Evolutionary conservation across 2,797 vertebrate genomes (phyloP), one percentile per base, ranked within the genome.

Genomic region (Phalanger gymnotis): DNA sequence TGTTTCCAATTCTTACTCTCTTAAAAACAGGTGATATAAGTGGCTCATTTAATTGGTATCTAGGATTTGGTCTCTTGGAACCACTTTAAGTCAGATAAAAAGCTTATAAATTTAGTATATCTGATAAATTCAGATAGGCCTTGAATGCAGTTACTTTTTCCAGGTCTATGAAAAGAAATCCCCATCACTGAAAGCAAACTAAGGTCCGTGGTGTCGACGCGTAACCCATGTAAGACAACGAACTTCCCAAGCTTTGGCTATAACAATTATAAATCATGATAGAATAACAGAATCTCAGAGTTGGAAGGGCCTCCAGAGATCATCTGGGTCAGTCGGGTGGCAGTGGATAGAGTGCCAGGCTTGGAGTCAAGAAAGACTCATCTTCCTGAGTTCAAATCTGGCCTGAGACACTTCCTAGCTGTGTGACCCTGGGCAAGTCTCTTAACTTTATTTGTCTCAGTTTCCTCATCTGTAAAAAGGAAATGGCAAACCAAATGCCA

Each of bases 1-100:
- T 54, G 52, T 95, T n/a, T 61, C 56, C 12, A 56, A 96, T 14
- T 92, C 58, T 34, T 96, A 53, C 96, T 96, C 97, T 31, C 54
- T 95, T 54, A 96, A 93, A 13, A 53, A 57, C 96, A 66, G 89
- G 54, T 95, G 22, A 96, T 95, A 91, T 0, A 1, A 1, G 54
- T 92, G 96, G 97, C 94, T 97, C 95, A 97, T 95, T 0, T 1
- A 91, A 95, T 31, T 92, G 22, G 61, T 96, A 96, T 96, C 95
- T 96, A 90, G 96, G 97, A 93, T 96, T 31, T 93, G 28, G 93
- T 94, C 54, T 92, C 93, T 90, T 92, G 89, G 91, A 54, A 93
- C 94, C 51, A 93, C n/a, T 95, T 93, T 93, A 81, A 91, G 16
- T 94, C 81, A 95, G 28, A 90, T 81, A 93, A 96, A n/a, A 94